These are phyloP conservation scores for Drosophila elegans DNA, from an alignment of 1,140 invertebrate species.

Conservation along the genomic window DNA sequence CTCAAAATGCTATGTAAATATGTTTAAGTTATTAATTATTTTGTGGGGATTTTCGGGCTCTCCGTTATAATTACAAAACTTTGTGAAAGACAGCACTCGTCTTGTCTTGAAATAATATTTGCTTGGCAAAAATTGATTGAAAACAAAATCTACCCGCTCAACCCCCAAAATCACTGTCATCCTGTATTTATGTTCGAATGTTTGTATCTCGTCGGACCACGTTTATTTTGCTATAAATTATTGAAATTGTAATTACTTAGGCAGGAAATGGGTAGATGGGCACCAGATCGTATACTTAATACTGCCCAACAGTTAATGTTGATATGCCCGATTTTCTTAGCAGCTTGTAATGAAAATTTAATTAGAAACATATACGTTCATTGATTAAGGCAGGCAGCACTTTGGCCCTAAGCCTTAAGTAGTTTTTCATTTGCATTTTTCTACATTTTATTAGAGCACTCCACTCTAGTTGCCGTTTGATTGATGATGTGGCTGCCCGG, in stretches of 20 bases:
- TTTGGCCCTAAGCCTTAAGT: conserved; percentile 1
- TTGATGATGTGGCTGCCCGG: conserved; percentile 50
- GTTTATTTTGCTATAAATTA: conserved; percentile 78
- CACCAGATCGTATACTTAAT: conserved; percentile 39
- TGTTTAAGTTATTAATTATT: conserved; percentile 80
- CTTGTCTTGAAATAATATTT: conserved; percentile 66
- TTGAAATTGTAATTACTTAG: conserved; percentile 80
- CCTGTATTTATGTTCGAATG: conserved; percentile 16
- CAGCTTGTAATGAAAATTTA: conserved; percentile 71
- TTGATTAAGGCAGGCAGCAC: conserved; percentile 45
- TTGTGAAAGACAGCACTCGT: conserved; percentile 4
- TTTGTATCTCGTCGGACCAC: conserved; percentile 35
- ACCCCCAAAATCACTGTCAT: conserved; percentile 1
- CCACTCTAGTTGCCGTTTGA: conserved; percentile 34
- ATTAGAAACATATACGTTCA: conserved; percentile 46
- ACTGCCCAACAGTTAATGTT: conserved; percentile 10
- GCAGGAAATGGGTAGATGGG: conserved; percentile 60
- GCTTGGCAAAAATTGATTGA: conserved; percentile 73
- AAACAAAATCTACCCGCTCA: conserved; percentile 25
- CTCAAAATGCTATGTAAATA: conserved; percentile 67
- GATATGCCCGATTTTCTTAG: conserved; percentile 16
- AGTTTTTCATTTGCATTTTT: conserved; percentile 41
- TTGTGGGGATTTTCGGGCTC: conserved; percentile 57
- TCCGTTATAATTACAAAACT: conserved; percentile 60
- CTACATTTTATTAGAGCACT: conserved; percentile 39